Conservation (phyloP, 1,140 invertebrate genomes). For the Drosophila busckii region DNA sequence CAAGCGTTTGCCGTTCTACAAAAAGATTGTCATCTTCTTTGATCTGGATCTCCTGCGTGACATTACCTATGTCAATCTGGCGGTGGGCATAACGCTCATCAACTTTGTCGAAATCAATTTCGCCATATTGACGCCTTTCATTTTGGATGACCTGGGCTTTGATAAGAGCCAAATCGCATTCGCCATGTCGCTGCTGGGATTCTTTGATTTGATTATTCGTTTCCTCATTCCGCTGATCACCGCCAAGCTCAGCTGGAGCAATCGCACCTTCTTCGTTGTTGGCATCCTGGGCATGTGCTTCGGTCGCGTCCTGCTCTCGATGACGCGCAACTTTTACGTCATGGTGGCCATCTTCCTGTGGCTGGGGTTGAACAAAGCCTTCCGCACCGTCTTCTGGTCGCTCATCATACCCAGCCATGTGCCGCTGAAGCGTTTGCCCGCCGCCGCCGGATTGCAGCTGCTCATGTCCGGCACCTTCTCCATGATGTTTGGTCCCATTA, state of each 20-base stretch:
- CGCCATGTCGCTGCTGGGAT: slow-evolving; percentile 83
- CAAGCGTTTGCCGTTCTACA: slow-evolving; percentile 79
- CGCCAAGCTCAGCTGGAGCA: slow-evolving; percentile 82
- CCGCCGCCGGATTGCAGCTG: slow-evolving; percentile 83
- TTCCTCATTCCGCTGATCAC: slow-evolving; percentile 84
- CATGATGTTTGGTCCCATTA: slow-evolving; percentile 81
- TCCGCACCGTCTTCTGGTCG: slow-evolving; percentile 84
- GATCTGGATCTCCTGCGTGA: slow-evolving; percentile 84
- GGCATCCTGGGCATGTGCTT: slow-evolving; percentile 83
- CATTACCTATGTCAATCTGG: slow-evolving; percentile 84
- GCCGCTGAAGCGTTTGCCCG: slow-evolving; percentile 82
- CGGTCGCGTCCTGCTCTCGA: slow-evolving; percentile 81
- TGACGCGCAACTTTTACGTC: slow-evolving; percentile 78
- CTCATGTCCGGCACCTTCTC: slow-evolving; percentile 82
- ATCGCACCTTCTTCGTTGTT: slow-evolving; percentile 84
- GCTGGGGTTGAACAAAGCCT: slow-evolving; percentile 83
- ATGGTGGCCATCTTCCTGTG: slow-evolving; percentile 80
- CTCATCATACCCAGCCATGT: slow-evolving; percentile 84
- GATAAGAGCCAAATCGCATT: slow-evolving; percentile 80
- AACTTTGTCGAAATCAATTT: slow-evolving; percentile 86
- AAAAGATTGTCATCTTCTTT: slow-evolving; percentile 82
- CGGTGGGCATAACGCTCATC: slow-evolving; percentile 84
- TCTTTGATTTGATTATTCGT: slow-evolving; percentile 82
- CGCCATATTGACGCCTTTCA: slow-evolving; percentile 84
- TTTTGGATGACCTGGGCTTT: slow-evolving; percentile 82